Base-by-base conservation (phyloP, 2,888 invertebrate species). In the Pedicia rivosa region DNA sequence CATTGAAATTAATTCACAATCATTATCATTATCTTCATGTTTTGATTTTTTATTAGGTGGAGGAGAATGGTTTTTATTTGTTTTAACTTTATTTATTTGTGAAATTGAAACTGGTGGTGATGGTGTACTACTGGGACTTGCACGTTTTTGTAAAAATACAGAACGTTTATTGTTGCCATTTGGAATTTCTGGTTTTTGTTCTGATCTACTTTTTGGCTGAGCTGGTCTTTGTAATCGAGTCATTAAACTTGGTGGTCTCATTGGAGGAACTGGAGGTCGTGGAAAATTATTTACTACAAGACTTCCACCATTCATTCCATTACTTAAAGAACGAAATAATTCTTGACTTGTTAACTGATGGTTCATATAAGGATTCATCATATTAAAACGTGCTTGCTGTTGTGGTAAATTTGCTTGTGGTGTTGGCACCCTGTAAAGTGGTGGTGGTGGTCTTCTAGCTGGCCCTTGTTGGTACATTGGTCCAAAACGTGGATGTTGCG, bases 1-100 rank as follows among this genome's bases (percentile, higher is more conserved):
- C 60, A 78, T 71, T 3, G 78, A 72, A 55, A 80, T 76, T 10
- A 79, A 75, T 49, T 78, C 76, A 50, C 79, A 79, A 48, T 80
- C 79, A 27, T 78, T 75, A 46, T 78, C 78, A 46, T 35, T 35
- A 17, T 17, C 12, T 6, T 16, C 26, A n/a, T n/a, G n/a, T 25
- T 35, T 35, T 16, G 6, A 26, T 26, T 17, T 16, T 26, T 48
- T 48, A 2, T 22, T 13, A 5, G 45, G 41, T 2, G 47, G 48
- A 12, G 12, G 27, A 7, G 27, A 12, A 4, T 3, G 13, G 12
- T n/a, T 13, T 27, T 4, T 12, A 13, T 13, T 27, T 27, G 10
- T 27, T 3, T 3, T 12, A 4, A 16, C 19, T 6, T 7, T n/a
- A n/a, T 19, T 13, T 6, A 20, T 20, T 20, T 20, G 20, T 6